phyloP scores from a whole-genome alignment of 2,797 vertebrate genomes.

The Craterocephalus amniculus region DNA sequence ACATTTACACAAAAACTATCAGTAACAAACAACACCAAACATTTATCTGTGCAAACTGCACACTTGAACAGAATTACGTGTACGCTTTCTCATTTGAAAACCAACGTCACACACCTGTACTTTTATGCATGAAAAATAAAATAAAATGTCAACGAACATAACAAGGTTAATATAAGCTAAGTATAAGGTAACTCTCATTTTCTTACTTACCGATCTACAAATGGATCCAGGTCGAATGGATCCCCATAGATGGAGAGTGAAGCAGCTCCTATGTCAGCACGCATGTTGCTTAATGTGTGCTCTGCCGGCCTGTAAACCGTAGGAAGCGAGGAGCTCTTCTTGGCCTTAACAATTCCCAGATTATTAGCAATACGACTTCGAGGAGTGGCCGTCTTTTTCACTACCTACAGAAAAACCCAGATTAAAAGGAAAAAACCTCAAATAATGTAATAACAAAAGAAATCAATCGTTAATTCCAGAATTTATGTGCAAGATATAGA shows the following conservation, averaged over 20 bases:
- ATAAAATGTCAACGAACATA: not conserved
- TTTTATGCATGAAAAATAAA: not conserved
- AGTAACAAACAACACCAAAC: not conserved
- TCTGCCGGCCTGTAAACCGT: slow-evolving; percentile 87
- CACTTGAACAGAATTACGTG: not conserved
- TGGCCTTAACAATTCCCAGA: slow-evolving; percentile 86
- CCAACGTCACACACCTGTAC: not conserved
- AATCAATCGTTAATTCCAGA: not conserved
- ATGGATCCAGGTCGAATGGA: slow-evolving; percentile 89
- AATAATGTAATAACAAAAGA: not conserved
- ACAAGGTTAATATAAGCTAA: not conserved
- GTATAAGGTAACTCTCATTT: not conserved
- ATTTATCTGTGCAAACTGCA: not conserved
- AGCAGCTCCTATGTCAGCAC: slow-evolving; percentile 93
- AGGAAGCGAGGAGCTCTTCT: slow-evolving; percentile 83
- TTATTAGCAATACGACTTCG: slow-evolving; percentile 89
- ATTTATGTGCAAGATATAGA: not conserved
- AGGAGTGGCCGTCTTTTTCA: slow-evolving; percentile 78
- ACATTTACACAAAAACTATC: not conserved
- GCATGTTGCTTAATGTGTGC: slow-evolving; percentile 89
- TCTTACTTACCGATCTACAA: slow-evolving; percentile 81
- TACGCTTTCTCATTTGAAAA: not conserved
- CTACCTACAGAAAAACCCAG: slow-evolving; percentile 40
- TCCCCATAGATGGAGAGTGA: slow-evolving; percentile 95
- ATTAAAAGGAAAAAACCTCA: not conserved